Conservation (phyloP, 2,888 invertebrate genomes). For the Cephonodes hylas region DNA sequence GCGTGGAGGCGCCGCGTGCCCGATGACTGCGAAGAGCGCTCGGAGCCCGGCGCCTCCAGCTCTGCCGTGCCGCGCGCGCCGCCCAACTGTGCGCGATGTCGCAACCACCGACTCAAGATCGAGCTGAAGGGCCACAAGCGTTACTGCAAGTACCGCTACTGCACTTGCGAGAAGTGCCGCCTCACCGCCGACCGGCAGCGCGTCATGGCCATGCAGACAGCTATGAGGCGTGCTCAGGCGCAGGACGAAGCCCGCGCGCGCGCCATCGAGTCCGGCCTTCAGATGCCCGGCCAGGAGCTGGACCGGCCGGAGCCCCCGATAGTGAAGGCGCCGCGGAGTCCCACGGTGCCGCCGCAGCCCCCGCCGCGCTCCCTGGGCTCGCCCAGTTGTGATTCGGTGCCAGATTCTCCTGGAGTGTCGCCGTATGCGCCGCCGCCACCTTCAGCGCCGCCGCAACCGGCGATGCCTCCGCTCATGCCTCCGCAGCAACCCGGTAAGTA, state of each 20-base stretch:
- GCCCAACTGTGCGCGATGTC: conserved; percentile 95
- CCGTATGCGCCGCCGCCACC: conserved; percentile 73
- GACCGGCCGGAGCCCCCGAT: conserved; percentile 73
- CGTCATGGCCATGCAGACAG: conserved; percentile 94
- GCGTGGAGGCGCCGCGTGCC: conserved; percentile 74
- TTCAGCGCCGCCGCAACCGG: conserved; percentile 80
- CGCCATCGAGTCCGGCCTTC: conserved; percentile 64
- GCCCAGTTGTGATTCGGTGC: conserved; percentile 67
- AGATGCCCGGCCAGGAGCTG: conserved; percentile 61
- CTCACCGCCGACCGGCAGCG: conserved; percentile 92
- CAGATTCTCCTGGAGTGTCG: conserved; percentile 67
- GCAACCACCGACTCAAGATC: conserved; percentile 94
- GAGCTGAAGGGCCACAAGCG: conserved; percentile 95
- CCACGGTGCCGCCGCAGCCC: conserved; percentile 56
- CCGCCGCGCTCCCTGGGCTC: conserved; percentile 62
- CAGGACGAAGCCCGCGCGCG: conserved; percentile 88
- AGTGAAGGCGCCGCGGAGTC: conserved; percentile 72
- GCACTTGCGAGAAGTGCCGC: conserved; percentile 92
- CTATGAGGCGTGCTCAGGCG: conserved; percentile 90
- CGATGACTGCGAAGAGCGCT: conserved; percentile 75
- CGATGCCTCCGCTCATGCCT: conserved; percentile 74
- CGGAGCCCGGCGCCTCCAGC: conserved; percentile 75
- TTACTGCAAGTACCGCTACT: conserved; percentile 92
- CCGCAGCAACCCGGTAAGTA: conserved; percentile 74
- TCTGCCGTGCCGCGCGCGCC: conserved; percentile 87